A percentile compares a stretch with the other conserved stretches of the same genome.
Evolutionary conservation across 2,113 vertebrate genomes (phyloP).

Genomic region (Pachycephala philippinensis): DNA sequence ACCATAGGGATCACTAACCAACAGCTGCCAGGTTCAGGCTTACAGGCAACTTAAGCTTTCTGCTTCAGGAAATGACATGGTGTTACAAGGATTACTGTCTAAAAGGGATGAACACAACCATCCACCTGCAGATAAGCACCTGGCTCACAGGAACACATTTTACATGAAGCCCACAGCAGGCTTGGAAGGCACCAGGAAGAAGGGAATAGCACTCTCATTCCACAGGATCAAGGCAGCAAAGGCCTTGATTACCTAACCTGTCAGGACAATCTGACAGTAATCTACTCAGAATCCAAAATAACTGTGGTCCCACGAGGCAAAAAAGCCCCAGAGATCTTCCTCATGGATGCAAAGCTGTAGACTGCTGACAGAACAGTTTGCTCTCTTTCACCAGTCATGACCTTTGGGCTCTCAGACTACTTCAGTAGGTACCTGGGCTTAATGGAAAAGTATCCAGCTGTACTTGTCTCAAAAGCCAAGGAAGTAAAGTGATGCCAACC

Average conservation of each 20-base stretch:
- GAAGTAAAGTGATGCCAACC: not conserved
- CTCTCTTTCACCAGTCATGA: not conserved
- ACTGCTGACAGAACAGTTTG: not conserved
- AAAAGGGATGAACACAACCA: not conserved
- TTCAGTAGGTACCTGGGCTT: not conserved
- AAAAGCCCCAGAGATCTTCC: not conserved
- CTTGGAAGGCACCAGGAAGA: not conserved
- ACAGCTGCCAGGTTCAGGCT: not conserved
- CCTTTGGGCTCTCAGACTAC: not conserved
- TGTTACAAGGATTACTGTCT: not conserved
- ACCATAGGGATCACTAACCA: not conserved
- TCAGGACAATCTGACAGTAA: not conserved
- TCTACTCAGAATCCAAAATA: not conserved
- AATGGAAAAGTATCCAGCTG: not conserved
- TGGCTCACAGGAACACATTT: not conserved
- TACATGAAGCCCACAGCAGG: not conserved
- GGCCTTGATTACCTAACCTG: not conserved
- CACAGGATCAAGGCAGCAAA: not conserved
- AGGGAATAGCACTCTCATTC: not conserved
- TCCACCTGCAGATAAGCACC: not conserved
- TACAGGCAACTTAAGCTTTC: not conserved
- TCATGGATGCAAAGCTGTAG: not conserved
- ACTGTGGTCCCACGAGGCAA: not conserved
- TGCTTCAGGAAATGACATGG: accelerated
- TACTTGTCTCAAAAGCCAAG: not conserved